phyloP scores from a whole-genome alignment of 2,888 invertebrate genomes.

The Scaptodrosophila latifasciaeformis region DNA sequence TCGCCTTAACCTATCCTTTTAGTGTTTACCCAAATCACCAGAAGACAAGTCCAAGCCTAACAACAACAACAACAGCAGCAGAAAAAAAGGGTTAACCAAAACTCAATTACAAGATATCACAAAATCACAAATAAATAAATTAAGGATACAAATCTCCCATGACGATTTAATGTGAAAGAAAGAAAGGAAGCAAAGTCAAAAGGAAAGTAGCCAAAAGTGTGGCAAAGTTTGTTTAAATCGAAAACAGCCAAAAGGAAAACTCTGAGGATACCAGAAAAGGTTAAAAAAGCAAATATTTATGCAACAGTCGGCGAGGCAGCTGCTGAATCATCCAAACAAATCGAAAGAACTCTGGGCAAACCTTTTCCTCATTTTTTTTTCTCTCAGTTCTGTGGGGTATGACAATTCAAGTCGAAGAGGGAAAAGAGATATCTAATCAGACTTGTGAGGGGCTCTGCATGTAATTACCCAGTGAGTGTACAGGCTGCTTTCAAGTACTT shows the following conservation, averaged over 20 bases:
- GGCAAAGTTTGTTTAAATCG: conserved; percentile 59
- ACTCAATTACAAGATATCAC: conserved; percentile 63
- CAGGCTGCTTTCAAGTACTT: conserved; percentile 63
- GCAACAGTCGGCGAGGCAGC: too few species aligned
- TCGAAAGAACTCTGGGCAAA: too few species aligned
- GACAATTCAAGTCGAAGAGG: too few species aligned
- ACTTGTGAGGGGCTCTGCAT: conserved; percentile 38
- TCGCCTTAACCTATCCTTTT: background rate
- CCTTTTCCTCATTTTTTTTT: too few species aligned
- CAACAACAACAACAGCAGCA: conserved; percentile 18
- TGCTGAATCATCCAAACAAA: too few species aligned
- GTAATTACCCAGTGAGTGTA: conserved; percentile 59
- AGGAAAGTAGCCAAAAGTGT: conserved; percentile 35
- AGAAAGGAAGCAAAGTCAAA: too few species aligned
- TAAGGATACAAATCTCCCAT: conserved; percentile 58
- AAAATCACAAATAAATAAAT: conserved; percentile 66
- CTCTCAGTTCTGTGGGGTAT: too few species aligned
- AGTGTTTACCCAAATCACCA: conserved; percentile 1
- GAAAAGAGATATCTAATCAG: too few species aligned
- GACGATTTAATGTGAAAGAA: too few species aligned
- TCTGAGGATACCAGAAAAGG: conserved; percentile 38
- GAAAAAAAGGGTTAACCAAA: conserved; percentile 35
- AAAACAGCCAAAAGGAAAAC: conserved; percentile 29
- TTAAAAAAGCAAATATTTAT: conserved; percentile 65
- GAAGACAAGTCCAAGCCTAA: too few species aligned